Percentiles rank a stretch among this genome's conserved stretches.
These are phyloP conservation scores for Recurvirostra avosetta DNA, from an alignment of 2,113 vertebrate genomes.

Conservation along the genomic window DNA sequence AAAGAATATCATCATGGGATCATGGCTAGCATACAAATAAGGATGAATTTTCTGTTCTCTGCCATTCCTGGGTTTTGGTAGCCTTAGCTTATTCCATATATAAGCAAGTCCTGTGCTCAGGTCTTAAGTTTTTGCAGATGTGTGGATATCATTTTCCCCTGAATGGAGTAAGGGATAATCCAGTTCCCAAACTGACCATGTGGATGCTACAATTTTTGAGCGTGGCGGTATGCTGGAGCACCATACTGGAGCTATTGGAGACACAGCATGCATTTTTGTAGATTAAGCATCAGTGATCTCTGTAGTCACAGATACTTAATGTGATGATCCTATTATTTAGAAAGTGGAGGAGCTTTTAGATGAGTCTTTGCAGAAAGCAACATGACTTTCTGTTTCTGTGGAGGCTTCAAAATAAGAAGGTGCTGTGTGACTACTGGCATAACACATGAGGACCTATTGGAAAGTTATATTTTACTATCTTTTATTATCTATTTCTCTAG, in stretches of 20 bases:
- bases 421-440: not conserved
- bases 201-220: not conserved
- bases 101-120: not conserved
- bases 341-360: not conserved
- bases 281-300: not conserved
- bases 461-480: not conserved
- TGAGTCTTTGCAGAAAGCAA: not conserved
- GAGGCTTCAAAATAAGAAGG: not conserved
- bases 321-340: not conserved
- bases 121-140: not conserved
- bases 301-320: not conserved
- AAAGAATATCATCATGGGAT: not conserved
- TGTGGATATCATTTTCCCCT: not conserved
- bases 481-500: not conserved
- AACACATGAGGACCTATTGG: too few relatives aligned
- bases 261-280: fast-evolving
- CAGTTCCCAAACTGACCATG: not conserved
- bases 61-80: not conserved
- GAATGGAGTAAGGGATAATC: not conserved
- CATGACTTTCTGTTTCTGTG: not conserved
- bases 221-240: not conserved
- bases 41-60: not conserved
- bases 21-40: not conserved
- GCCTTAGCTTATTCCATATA: not conserved
- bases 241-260: not conserved